Evolutionary conservation across 1,140 invertebrate species (phyloP).

Genomic region (Neodiprion lecontei): DNA sequence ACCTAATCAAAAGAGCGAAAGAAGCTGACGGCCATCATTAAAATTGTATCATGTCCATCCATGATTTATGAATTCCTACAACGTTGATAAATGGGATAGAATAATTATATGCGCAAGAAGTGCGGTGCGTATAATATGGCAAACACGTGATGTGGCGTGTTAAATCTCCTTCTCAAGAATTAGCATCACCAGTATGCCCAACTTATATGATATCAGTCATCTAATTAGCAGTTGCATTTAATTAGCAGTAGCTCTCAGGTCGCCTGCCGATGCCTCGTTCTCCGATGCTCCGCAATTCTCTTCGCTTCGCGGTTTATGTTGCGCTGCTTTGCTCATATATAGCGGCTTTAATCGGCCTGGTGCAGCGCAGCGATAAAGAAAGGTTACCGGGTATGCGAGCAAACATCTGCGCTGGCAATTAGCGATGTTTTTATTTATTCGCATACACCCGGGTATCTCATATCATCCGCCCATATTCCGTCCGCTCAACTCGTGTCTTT

Average conservation of each 20-base stretch:
- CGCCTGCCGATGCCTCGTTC: not conserved
- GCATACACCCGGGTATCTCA: conserved; percentile 13
- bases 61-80: too few species aligned
- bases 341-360: conserved; percentile 39
- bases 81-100: too few species aligned
- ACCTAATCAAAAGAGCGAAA: too few species aligned
- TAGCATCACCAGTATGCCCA: too few species aligned
- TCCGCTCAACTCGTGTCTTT: too few species aligned
- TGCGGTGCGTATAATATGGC: too few species aligned
- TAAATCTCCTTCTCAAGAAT: too few species aligned
- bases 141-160: too few species aligned
- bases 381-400: conserved; percentile 38
- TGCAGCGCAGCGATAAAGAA: conserved; percentile 44
- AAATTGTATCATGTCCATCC: too few species aligned
- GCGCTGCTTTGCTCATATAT: conserved; percentile 36
- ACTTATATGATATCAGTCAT: conserved; percentile 41
- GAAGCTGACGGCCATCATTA: too few species aligned
- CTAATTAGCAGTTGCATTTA: conserved; percentile 52
- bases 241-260: conserved; percentile 33
- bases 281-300: not conserved
- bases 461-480: not conserved
- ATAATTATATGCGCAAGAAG: too few species aligned
- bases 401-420: conserved; percentile 46
- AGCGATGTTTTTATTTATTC: conserved; percentile 50
- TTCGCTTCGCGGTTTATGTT: not conserved